A percentile compares a stretch with the other conserved stretches of the same genome.
phyloP scores from a whole-genome alignment of 1,140 invertebrate genomes.

The Panagrolaimus sp. region DNA sequence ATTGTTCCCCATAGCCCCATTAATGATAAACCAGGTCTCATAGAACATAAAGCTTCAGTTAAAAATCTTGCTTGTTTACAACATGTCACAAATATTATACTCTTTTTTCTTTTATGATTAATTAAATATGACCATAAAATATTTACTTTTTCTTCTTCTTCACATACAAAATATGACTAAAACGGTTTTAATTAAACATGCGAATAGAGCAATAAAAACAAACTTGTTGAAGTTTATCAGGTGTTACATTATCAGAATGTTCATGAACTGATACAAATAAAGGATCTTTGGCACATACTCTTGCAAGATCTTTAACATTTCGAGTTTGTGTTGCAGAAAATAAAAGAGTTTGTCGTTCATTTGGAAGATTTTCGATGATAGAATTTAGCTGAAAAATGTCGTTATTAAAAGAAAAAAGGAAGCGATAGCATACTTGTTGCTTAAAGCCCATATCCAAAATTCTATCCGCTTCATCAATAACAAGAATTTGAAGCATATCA shows the following conservation, averaged over 20 bases:
- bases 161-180: constrained; percentile 79
- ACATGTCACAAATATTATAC: constrained; percentile 84
- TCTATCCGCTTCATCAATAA: constrained; percentile 91
- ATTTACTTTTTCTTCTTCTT: constrained; percentile 81
- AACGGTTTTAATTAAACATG: not conserved
- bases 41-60: constrained; percentile 79
- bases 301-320: constrained; percentile 79
- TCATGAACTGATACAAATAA: constrained; percentile 86
- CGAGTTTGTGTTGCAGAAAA: constrained; percentile 99
- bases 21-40: constrained; percentile 76
- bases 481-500: constrained; percentile 73
- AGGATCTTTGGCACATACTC: constrained; percentile 83
- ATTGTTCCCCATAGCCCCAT: constrained; percentile 81
- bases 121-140: constrained; percentile 94
- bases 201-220: no score
- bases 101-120: constrained; percentile 82
- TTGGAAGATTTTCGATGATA: constrained; percentile 86
- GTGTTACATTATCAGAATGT: constrained; percentile 70
- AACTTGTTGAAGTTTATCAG: constrained; percentile 65
- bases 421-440: constrained; percentile 40
- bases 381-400: constrained; percentile 72
- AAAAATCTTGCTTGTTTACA: constrained; percentile 92
- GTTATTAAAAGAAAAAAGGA: not conserved
- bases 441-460: constrained; percentile 92
- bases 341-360: constrained; percentile 78